phyloP scores from a whole-genome alignment of 2,113 vertebrate genomes.

The Oreochromis niloticus region DNA sequence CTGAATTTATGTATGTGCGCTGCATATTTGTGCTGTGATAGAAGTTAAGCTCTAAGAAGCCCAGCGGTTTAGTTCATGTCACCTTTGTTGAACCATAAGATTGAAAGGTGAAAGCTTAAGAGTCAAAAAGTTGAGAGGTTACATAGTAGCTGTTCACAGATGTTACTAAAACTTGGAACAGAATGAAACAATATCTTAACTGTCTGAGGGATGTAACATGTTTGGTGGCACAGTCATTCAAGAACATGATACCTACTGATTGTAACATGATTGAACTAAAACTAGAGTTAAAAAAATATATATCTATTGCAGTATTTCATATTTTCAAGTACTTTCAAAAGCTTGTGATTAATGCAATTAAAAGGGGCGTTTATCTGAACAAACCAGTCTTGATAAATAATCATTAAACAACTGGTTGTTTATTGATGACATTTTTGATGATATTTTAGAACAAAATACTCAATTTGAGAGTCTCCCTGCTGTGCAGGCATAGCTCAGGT shows the following conservation, averaged over 20 bases:
- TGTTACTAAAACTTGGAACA: not conserved
- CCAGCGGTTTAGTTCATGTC: not conserved
- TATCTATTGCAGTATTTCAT: not conserved
- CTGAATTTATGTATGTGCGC: not conserved
- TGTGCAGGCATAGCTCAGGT: conserved; percentile 1
- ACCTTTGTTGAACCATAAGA: not conserved
- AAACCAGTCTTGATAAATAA: not conserved
- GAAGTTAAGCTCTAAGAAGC: not conserved
- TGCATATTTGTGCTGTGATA: not conserved
- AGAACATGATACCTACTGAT: not conserved
- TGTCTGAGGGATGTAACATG: not conserved
- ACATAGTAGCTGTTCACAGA: not conserved
- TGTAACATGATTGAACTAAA: not conserved
- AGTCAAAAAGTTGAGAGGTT: not conserved
- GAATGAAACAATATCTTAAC: not conserved
- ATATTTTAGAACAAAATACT: not conserved
- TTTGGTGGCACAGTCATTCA: not conserved
- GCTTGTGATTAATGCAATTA: not conserved
- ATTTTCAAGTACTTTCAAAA: not conserved
- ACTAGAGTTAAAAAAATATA: not conserved
- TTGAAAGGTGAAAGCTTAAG: not conserved
- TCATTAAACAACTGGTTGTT: not conserved
- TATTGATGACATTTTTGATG: not conserved
- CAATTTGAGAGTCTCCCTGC: not conserved
- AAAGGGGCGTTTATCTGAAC: not conserved